A percentile compares a stretch with the other conserved stretches of the same genome.
Conservation (phyloP, 2,888 invertebrate species). For the Tinea trinotella region DNA sequence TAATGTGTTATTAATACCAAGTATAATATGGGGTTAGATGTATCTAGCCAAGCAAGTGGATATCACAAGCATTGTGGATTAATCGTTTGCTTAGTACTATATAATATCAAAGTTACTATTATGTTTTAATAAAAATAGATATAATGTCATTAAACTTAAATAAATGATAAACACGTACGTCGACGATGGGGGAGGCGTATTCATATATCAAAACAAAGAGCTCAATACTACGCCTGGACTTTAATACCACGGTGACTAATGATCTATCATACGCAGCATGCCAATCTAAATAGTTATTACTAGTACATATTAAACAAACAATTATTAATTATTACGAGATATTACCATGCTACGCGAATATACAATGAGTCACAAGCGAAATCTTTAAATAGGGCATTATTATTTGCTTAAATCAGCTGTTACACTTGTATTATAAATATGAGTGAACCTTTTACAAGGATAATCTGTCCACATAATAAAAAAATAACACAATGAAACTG, state of each 20-base stretch:
- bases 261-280: background rate
- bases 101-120: conserved; percentile 19
- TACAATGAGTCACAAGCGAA: conserved; percentile 56
- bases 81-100: background rate
- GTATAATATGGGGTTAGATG: too few relatives aligned
- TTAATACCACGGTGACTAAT: background rate
- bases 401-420: background rate
- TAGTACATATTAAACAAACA: background rate
- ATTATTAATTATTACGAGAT: conserved; percentile 1
- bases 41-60: too few relatives aligned
- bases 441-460: background rate
- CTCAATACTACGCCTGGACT: background rate
- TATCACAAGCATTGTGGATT: too few relatives aligned
- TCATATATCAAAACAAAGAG: conserved; percentile 8
- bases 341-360: conserved; percentile 29
- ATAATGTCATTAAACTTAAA: background rate
- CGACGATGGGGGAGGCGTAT: conserved; percentile 22
- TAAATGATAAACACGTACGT: background rate
- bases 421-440: background rate
- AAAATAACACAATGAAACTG: conserved; percentile 46
- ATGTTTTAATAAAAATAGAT: background rate
- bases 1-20: too few relatives aligned
- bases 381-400: conserved; percentile 1
- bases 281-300: background rate
- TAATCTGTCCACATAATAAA: background rate